phyloP scores from a whole-genome alignment of 2,888 invertebrate genomes.

The Tenodera sinensis region DNA sequence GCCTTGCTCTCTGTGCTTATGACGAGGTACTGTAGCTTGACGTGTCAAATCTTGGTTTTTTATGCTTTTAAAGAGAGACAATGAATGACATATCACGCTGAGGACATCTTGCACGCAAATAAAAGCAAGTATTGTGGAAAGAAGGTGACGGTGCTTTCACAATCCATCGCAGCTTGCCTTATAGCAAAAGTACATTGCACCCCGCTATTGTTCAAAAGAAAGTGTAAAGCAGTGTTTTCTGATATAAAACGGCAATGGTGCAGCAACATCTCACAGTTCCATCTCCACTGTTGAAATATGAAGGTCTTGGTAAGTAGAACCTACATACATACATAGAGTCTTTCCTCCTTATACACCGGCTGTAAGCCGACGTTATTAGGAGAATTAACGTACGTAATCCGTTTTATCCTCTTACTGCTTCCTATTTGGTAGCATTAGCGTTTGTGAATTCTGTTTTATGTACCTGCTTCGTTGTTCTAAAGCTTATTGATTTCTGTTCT shows the following conservation, averaged over 20 bases:
- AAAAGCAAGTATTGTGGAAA: neutral
- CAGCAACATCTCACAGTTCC: neutral
- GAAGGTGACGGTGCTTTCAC: neutral
- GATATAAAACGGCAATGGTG: neutral
- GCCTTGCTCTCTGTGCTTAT: too few species aligned
- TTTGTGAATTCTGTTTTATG: neutral
- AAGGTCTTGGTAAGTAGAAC: neutral
- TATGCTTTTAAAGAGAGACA: too few species aligned
- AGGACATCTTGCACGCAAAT: too few species aligned
- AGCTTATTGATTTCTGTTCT: neutral
- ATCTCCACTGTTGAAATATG: neutral
- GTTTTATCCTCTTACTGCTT: neutral
- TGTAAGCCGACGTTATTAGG: neutral
- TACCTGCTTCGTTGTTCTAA: neutral
- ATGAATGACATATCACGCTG: too few species aligned
- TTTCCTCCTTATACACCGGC: neutral
- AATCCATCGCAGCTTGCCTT: neutral
- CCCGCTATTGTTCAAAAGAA: neutral
- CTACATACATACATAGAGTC: too few species aligned
- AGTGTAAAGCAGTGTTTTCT: neutral
- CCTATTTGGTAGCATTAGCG: neutral
- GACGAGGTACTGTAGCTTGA: too few species aligned
- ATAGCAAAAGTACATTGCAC: neutral
- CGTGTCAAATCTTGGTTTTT: too few species aligned
- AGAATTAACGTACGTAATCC: neutral